Percentiles rank a stretch among this genome's conserved stretches.
These are phyloP conservation scores for Thalassoma bifasciatum DNA, from an alignment of 2,113 vertebrate genomes.

Conservation along the genomic window DNA sequence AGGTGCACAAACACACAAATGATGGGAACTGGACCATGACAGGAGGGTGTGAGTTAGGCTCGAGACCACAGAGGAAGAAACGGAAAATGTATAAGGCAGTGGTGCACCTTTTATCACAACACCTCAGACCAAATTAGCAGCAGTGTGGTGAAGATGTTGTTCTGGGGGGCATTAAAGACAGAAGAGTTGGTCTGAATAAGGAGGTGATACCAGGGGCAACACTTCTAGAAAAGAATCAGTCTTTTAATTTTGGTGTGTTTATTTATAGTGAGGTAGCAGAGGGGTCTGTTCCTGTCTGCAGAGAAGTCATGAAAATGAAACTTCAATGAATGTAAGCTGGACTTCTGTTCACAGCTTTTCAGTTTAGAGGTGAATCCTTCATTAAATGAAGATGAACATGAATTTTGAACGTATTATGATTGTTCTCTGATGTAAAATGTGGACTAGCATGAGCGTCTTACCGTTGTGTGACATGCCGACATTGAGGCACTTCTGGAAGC, in stretches of 20 bases:
- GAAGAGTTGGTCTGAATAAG: neutral
- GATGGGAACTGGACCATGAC: constrained; percentile 45
- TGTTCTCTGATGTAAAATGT: neutral
- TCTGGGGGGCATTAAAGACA: constrained; percentile 24
- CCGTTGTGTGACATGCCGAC: constrained; percentile 99
- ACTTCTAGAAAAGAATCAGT: constrained; percentile 19
- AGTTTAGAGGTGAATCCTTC: no score
- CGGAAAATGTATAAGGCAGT: constrained; percentile 14
- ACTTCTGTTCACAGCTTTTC: neutral
- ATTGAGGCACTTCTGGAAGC: constrained; percentile 98
- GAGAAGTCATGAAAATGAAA: neutral
- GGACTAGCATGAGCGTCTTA: constrained; percentile 73
- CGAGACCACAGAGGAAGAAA: constrained; percentile 48
- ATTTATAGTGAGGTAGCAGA: constrained; percentile 32
- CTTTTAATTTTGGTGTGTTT: constrained; percentile 3
- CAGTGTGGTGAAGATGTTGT: constrained; percentile 23
- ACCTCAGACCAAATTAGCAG: constrained; percentile 39
- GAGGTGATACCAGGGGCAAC: constrained; percentile 17
- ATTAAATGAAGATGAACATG: no score
- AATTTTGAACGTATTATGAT: no score
- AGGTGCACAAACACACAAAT: neutral
- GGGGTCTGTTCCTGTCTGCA: constrained; percentile 16
- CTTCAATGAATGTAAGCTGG: neutral
- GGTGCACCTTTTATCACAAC: constrained; percentile 8
- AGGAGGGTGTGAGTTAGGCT: neutral